Conservation (phyloP, 2,797 vertebrate genomes). For the Simalia tracyae region DNA sequence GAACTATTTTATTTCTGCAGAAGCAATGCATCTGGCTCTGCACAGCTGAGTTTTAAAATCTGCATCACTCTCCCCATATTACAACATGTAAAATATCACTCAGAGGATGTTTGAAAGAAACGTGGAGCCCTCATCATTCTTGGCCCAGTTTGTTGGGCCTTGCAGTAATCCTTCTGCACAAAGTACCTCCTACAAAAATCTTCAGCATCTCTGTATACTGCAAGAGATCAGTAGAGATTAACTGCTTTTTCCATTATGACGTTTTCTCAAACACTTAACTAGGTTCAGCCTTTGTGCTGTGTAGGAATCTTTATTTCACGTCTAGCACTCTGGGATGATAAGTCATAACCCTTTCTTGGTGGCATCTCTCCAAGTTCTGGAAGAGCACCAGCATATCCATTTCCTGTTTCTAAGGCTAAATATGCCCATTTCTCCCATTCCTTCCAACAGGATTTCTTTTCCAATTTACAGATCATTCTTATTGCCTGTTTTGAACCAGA, state of each 20-base stretch:
- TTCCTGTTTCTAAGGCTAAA: not conserved
- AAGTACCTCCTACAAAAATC: not conserved
- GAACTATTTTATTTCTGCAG: not conserved
- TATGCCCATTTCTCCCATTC: not conserved
- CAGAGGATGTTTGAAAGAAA: not conserved
- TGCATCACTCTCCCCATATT: not conserved
- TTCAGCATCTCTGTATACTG: not conserved
- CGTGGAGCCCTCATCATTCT: not conserved
- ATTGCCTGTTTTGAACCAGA: not conserved
- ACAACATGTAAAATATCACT: not conserved
- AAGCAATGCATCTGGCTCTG: not conserved
- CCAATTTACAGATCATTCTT: not conserved
- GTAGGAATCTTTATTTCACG: not conserved
- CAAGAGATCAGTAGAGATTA: not conserved
- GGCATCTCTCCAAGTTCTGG: not conserved
- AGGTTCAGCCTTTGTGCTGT: not conserved
- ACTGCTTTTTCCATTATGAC: not conserved
- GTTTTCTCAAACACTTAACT: not conserved
- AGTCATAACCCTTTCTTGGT: not conserved
- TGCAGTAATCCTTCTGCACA: not conserved
- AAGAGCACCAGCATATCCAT: not conserved
- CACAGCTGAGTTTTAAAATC: not conserved
- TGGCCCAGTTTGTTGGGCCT: not conserved
- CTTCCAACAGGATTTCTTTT: not conserved
- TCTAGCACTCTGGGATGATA: not conserved